Evolutionary conservation across 2,888 invertebrate genomes (phyloP).

Genomic region (Cristatella mucedo): DNA sequence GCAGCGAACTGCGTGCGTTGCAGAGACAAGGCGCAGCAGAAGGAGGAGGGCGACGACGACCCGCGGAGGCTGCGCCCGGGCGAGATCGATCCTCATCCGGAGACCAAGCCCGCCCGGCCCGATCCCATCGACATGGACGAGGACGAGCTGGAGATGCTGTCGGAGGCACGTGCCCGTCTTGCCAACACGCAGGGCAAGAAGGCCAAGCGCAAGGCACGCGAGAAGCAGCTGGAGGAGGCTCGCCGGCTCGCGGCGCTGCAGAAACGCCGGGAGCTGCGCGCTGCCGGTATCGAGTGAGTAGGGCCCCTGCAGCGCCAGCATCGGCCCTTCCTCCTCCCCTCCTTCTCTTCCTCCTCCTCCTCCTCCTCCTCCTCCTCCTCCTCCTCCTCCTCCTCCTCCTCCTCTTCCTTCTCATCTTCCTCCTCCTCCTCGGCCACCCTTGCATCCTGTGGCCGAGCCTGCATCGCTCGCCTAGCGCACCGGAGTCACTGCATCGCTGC

Average conservation of each 20-base stretch:
- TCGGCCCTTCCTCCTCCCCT: too few relatives aligned
- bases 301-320: background rate
- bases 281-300: slow-evolving; percentile 65
- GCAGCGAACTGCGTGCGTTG: too few relatives aligned
- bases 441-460: too few relatives aligned
- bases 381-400: too few relatives aligned
- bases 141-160: slow-evolving; percentile 97
- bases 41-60: slow-evolving; percentile 50
- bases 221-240: slow-evolving; percentile 95
- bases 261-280: slow-evolving; percentile 87
- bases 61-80: slow-evolving; percentile 93
- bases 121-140: slow-evolving; percentile 99
- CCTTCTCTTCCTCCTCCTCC: too few relatives aligned
- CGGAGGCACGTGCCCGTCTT: slow-evolving; percentile 89
- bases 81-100: slow-evolving; percentile 98
- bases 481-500: slow-evolving; percentile 1
- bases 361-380: too few relatives aligned
- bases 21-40: slow-evolving; percentile 48
- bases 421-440: too few relatives aligned
- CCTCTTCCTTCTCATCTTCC: too few relatives aligned
- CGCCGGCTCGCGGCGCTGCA: slow-evolving; percentile 83
- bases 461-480: too few relatives aligned
- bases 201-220: slow-evolving; percentile 59
- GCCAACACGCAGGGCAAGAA: slow-evolving; percentile 83
- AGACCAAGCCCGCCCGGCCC: slow-evolving; percentile 95